phyloP scores from a whole-genome alignment of 1,140 invertebrate species.

The Oryctes rhinoceros region DNA sequence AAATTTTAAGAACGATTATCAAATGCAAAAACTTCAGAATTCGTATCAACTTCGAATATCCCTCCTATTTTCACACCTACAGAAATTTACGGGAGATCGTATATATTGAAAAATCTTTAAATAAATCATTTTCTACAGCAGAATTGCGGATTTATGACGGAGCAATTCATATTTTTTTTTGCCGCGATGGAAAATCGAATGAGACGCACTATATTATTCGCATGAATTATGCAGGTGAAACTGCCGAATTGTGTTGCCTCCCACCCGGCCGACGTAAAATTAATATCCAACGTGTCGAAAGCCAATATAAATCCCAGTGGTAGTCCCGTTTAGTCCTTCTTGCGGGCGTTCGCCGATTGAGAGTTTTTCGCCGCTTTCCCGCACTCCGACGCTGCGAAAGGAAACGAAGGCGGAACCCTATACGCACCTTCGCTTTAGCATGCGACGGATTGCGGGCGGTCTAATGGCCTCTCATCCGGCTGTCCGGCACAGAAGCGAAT shows the following conservation, averaged over 20 bases:
- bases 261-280: slow-evolving; percentile 17
- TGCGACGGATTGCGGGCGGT: slow-evolving; percentile 14
- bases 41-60: too few relatives aligned
- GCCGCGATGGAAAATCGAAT: not conserved
- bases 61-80: too few relatives aligned
- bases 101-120: too few relatives aligned
- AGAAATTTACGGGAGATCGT: too few relatives aligned
- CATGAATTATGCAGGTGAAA: slow-evolving; percentile 14
- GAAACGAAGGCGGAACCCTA: not conserved
- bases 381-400: not conserved
- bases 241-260: not conserved
- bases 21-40: too few relatives aligned
- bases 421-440: slow-evolving; percentile 20
- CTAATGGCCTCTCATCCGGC: slow-evolving; percentile 27
- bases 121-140: too few relatives aligned
- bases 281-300: slow-evolving; percentile 31
- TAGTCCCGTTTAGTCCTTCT: not conserved
- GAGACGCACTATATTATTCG: slow-evolving; percentile 9
- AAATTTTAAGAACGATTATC: too few relatives aligned
- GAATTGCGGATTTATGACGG: not conserved
- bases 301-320: slow-evolving; percentile 22
- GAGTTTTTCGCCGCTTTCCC: not conserved
- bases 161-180: not conserved
- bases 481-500: slow-evolving; percentile 16
- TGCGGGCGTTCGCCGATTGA: not conserved